phyloP scores from a whole-genome alignment of 2,797 vertebrate species.

The Karalla daura region DNA sequence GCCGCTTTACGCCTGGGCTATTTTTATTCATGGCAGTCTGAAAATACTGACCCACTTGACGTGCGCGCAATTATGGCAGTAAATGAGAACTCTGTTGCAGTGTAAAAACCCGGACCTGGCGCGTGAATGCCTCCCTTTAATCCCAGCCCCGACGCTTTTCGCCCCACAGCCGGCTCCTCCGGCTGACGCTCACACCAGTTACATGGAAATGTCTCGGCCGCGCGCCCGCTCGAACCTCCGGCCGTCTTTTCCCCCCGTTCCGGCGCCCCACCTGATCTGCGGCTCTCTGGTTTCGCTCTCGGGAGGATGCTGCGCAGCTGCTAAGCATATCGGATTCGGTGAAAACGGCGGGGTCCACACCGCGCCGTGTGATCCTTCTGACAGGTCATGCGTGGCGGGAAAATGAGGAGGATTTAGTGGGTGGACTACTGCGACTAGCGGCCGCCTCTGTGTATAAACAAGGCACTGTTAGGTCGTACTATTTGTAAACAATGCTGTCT shows the following conservation, averaged over 20 bases:
- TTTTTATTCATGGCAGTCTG: constrained; percentile 21
- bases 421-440: not conserved
- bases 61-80: not conserved
- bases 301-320: constrained; percentile 24
- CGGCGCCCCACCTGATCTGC: constrained; percentile 30
- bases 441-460: too few relatives aligned
- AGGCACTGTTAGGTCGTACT: too few relatives aligned
- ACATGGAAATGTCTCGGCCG: constrained; percentile 17
- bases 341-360: not conserved
- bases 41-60: constrained; percentile 22
- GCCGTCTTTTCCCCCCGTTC: constrained; percentile 16
- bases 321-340: constrained; percentile 13
- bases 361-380: not conserved
- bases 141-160: not conserved
- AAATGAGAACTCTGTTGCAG: not conserved
- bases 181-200: constrained; percentile 36
- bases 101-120: not conserved
- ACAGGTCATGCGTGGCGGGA: not conserved
- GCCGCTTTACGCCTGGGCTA: not conserved
- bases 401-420: not conserved
- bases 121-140: not conserved
- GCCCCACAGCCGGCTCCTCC: constrained; percentile 16
- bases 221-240: constrained; percentile 41
- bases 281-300: constrained; percentile 47
- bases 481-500: too few relatives aligned